These are phyloP conservation scores for Coilia nasus DNA, from an alignment of 2,797 vertebrate species.

Conservation along the genomic window DNA sequence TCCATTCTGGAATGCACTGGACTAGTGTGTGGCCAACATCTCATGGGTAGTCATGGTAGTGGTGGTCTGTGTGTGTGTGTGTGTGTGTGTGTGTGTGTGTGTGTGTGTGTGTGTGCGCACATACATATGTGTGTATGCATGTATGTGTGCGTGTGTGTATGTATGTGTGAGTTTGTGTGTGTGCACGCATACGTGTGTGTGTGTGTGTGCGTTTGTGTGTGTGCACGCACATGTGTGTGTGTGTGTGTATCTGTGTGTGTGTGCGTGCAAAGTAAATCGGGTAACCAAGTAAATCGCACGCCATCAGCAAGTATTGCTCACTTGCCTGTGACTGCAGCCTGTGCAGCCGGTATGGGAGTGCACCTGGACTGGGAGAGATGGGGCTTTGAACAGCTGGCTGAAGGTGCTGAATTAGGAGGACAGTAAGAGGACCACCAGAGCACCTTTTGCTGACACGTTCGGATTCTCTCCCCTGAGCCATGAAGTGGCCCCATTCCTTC, in stretches of 20 bases:
- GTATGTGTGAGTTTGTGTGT: no score
- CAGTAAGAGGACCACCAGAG: constrained; percentile 68
- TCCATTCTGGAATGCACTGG: constrained; percentile 15
- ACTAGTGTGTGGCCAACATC: neutral
- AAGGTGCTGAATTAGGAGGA: constrained; percentile 68
- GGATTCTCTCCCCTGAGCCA: constrained; percentile 64
- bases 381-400: constrained; percentile 51
- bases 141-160: no score
- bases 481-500: constrained; percentile 47
- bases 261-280: constrained; percentile 4
- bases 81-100: no score
- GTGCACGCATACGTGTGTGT: neutral
- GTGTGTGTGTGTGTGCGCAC: no score
- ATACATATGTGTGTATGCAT: no score
- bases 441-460: constrained; percentile 65
- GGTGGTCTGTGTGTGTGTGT: neutral
- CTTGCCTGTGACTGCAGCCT: constrained; percentile 39
- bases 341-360: neutral
- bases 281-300: constrained; percentile 32
- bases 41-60: neutral
- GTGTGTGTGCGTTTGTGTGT: constrained; percentile 6
- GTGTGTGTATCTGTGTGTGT: constrained; percentile 27
- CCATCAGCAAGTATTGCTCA: constrained; percentile 48
- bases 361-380: neutral
- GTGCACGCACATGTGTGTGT: neutral